Conservation (phyloP, 2,113 vertebrate genomes). For the Oreochromis spilurus region DNA sequence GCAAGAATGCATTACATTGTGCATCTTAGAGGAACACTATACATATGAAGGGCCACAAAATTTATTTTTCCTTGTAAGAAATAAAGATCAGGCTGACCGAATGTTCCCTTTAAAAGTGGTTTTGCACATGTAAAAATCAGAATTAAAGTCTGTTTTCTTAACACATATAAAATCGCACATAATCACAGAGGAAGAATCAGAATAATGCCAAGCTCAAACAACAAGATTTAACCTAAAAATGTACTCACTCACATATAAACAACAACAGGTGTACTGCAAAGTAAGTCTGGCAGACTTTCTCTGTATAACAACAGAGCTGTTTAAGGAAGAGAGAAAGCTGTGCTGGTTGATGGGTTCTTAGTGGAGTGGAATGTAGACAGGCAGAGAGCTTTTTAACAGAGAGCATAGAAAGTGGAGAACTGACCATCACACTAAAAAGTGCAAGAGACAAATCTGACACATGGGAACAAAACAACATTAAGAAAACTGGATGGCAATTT, state of each 20-base stretch:
- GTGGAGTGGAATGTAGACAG: neutral
- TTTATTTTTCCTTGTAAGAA: neutral
- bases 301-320: neutral
- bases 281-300: neutral
- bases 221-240: neutral
- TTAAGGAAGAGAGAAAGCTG: neutral
- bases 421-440: neutral
- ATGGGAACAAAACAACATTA: neutral
- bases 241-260: neutral
- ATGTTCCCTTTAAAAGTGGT: neutral
- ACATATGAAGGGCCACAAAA: neutral
- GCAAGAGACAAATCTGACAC: neutral
- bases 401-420: neutral
- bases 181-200: neutral
- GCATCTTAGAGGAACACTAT: neutral
- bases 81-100: neutral
- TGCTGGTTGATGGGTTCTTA: neutral
- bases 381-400: neutral
- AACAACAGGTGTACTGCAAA: neutral
- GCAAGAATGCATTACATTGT: neutral
- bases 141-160: neutral
- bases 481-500: neutral
- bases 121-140: fast-evolving
- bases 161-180: neutral
- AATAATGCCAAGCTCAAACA: neutral